A percentile compares a stretch with the other conserved stretches of the same genome.
phyloP scores from a whole-genome alignment of 2,797 vertebrate species.

The Ctenochaetus hawaiiensis region DNA sequence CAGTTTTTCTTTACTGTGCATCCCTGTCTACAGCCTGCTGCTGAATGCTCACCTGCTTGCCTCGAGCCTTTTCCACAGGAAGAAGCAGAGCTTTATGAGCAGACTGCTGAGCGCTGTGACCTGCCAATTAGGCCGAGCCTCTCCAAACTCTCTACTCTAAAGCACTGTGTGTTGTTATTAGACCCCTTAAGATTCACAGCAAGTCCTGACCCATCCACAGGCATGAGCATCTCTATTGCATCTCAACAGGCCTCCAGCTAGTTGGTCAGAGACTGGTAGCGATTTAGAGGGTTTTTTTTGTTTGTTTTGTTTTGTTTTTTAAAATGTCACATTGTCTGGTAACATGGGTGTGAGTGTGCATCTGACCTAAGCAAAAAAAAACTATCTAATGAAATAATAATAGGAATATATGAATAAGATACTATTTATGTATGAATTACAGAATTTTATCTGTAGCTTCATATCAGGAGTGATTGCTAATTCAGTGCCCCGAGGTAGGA shows the following conservation, averaged over 20 bases:
- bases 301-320: too few relatives aligned
- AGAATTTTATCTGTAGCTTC: background rate
- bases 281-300: background rate
- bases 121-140: constrained; percentile 64
- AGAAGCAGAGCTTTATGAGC: constrained; percentile 44
- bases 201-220: constrained; percentile 26
- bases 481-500: too few relatives aligned
- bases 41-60: constrained; percentile 34
- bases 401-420: background rate
- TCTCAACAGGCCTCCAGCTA: background rate
- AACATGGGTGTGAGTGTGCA: background rate
- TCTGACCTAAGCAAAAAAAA: background rate
- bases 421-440: background rate
- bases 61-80: constrained; percentile 59
- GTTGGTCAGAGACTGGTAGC: constrained; percentile 1
- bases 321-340: background rate
- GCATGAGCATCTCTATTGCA: background rate
- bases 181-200: constrained; percentile 43
- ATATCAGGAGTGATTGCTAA: too few relatives aligned
- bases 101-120: constrained; percentile 41
- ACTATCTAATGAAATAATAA: background rate
- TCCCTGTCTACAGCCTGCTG: constrained; percentile 38
- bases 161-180: constrained; percentile 40
- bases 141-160: constrained; percentile 27
- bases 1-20: constrained; percentile 15